Conservation (phyloP, 2,113 vertebrate genomes). For the Genyomyrus donnyi region DNA sequence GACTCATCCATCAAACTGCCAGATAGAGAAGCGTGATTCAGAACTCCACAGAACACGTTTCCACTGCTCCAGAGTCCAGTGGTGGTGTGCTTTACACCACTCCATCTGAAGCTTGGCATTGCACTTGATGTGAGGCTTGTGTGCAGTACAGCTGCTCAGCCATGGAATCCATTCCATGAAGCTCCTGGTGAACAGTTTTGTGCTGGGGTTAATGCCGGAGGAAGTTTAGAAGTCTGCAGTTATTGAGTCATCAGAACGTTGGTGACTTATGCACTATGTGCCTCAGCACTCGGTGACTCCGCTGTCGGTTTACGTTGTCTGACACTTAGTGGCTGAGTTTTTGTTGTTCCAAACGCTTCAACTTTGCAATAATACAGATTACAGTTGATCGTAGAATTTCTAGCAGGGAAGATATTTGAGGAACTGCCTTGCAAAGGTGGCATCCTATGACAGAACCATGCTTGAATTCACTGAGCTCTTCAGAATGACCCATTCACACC, state of each 20-base stretch:
- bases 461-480: not conserved
- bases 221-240: not conserved
- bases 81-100: too few relatives aligned
- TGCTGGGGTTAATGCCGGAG: not conserved
- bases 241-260: too few relatives aligned
- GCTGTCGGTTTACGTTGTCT: too few relatives aligned
- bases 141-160: not conserved
- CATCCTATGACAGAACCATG: not conserved
- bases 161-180: not conserved
- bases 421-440: too few relatives aligned
- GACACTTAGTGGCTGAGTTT: not conserved
- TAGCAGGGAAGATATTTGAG: too few relatives aligned
- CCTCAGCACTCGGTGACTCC: too few relatives aligned
- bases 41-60: not conserved
- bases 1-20: not conserved
- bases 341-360: not conserved
- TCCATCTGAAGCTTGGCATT: too few relatives aligned
- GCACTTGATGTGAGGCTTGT: not conserved
- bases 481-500: not conserved
- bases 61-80: not conserved
- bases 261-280: too few relatives aligned
- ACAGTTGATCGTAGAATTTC: not conserved
- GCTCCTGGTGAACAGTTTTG: not conserved
- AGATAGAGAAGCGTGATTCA: not conserved
- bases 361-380: not conserved